Evolutionary conservation across 2,888 invertebrate genomes (phyloP), one percentile per base, ranked within the genome.

Genomic region (Caenorhabditis sp.): DNA sequence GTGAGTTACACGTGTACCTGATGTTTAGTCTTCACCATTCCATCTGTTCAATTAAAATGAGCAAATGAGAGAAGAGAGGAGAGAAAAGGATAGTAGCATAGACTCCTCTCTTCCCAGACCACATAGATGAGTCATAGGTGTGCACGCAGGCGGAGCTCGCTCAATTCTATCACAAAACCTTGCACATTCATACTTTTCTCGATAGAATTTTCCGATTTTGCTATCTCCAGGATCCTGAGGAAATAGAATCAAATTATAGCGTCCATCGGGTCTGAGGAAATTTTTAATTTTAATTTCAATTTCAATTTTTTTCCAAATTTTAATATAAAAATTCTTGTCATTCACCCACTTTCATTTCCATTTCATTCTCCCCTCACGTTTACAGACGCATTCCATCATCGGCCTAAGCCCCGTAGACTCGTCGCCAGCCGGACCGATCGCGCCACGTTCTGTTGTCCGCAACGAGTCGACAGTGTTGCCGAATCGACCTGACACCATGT

Each of bases 401-500:
- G 80, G 80, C 18, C 20, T 71, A 37, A 76, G 80, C 35, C 79
- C 80, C 9, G 40, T 71, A 18, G 77, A 71, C 24, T 60, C 47
- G 47, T 47, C 71, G 15, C 81, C 81, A 18, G 77, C 71, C 26
- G 77, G 81, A 32, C 53, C 77, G 44, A 71, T 78, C 18, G 55
- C 61, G 18, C 53, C 74, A 13, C 58, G 70, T 55, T 28, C 24
- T 26, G 78, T 87, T 37, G 67, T 64, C 28, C 78, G 87, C 22
- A 83, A 83, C 47, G 87, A 87, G 50, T 84, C 85, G 44, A 87
- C 87, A 9, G 79, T 83, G 44, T 68, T 87, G 64, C 87, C 87
- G 24, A 79, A 61, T 22, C 67, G 44, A 50, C 67, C 51, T 20
- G 72, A 72, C 35, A 76, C 70, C 15, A 18, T 71, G 69, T 71